These are phyloP conservation scores for Coccyzus lansbergi DNA, from an alignment of 2,797 vertebrate species.

Conservation along the genomic window DNA sequence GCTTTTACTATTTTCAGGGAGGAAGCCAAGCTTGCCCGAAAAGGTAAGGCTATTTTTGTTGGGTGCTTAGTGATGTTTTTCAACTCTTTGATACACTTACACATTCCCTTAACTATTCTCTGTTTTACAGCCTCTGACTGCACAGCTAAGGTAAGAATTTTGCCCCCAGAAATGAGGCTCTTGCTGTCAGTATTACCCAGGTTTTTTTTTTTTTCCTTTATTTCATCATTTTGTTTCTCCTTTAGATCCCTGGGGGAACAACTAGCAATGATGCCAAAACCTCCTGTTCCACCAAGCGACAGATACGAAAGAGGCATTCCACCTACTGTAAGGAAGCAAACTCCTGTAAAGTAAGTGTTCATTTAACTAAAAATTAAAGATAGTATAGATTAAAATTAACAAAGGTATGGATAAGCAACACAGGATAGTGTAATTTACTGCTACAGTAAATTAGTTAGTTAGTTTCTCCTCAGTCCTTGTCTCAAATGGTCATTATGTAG, in stretches of 20 bases:
- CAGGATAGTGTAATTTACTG: neutral
- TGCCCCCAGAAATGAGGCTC: neutral
- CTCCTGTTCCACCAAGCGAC: constrained; percentile 72
- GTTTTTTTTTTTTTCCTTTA: neutral
- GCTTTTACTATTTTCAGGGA: constrained; percentile 64
- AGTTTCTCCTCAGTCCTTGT: neutral
- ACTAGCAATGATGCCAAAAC: constrained; percentile 77
- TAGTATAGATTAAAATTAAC: neutral
- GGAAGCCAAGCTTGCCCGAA: constrained; percentile 69
- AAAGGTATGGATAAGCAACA: neutral
- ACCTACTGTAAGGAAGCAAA: constrained; percentile 61
- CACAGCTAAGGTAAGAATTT: constrained; percentile 76
- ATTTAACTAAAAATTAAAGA: neutral
- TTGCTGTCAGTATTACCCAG: neutral
- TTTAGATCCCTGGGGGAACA: constrained; percentile 71
- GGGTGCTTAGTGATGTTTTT: neutral
- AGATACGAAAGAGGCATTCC: constrained; percentile 69
- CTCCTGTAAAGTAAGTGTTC: constrained; percentile 67
- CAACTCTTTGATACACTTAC: neutral
- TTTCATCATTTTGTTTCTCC: neutral
- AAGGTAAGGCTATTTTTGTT: constrained; percentile 68
- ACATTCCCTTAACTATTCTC: neutral
- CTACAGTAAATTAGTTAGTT: no score
- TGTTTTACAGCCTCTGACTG: constrained; percentile 72
- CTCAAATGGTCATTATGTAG: neutral